Base-by-base conservation (phyloP, 1,140 invertebrate genomes). In the Bombus breviceps region DNA sequence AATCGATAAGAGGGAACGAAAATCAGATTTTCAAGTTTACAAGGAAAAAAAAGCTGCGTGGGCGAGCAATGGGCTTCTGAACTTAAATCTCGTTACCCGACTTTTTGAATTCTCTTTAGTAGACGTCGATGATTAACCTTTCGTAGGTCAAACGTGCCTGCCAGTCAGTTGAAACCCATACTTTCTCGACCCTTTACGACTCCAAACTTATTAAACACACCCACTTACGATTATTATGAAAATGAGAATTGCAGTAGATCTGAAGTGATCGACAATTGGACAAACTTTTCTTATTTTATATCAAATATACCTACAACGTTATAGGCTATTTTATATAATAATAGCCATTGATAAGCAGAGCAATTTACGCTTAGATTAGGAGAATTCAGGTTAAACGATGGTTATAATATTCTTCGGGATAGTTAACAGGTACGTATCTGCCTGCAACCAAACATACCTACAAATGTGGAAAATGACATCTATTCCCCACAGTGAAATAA, bases 91-190 rank as follows among this genome's bases (percentile, higher is more conserved):
- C 28, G 25, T 41, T 72, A 41, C 3, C 43, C 5, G 47, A 28
- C 32, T 32, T 37, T 57, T 76, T 22, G 53, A 53, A 25, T 57
- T 15, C 22, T 28, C 34, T 9, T 6, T 8, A 18, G 53, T n/a
- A n/a, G 74, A 47, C 53, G 74, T 39, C 13, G 37, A 59, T 62
- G 75, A 77, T 62, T 77, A 77, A 77, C 57, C 57, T 77, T 62
- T 77, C 25, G n/a, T 25, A 57, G 13, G 25, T 59, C 74, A 53
- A 76, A 62, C 59, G 59, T 62, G 59, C 59, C 59, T 62, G 0
- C 9, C 59, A 62, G 12, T n/a, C 12, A n/a, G 28, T 62, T 4
- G 4, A n/a, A 62, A 62, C 8, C 64, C 22, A 22, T n/a, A 18
- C 59, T 74, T 32, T 34, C 15, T 13, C n/a, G 18, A 59, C 53